Base-by-base conservation (phyloP, 1,140 invertebrate genomes). In the Aphelenchoides fujianensis region DNA sequence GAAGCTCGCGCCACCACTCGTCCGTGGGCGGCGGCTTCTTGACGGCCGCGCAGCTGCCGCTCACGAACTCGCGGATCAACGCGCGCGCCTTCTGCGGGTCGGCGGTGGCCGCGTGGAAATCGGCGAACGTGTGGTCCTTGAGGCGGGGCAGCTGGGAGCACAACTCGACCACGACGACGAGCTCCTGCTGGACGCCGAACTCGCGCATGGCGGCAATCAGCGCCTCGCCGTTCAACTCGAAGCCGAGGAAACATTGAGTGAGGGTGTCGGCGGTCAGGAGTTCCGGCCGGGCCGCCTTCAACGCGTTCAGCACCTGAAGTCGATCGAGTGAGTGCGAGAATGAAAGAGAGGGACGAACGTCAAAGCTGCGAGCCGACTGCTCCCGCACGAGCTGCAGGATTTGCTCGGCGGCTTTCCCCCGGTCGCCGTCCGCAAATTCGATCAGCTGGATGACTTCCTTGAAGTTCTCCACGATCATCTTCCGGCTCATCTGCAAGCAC, bases 1-100 rank as follows among this genome's bases (percentile, higher is more conserved):
- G 34, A 16, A 66, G 31, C 19, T 66, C 34, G 37, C 63, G 63
- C 63, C 63, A 66, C 63, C 63, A 66, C 53, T 66, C 63, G 53
- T 34, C 63, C 16, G 12, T 59, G n/a, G n/a, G n/a, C n/a, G n/a
- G n/a, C 34, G 12, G 55, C 7, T 66, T 66, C 12, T 32, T n/a
- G 28, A 16, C 53, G 16, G 27, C 36, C 31, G 12, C 36, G 32
- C 1, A 37, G 3, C 31, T 66, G 37, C 36, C 63, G n/a, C 31
- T 34, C 28, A 66, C 31, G 7, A 66, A 66, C 53, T 66, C 16
- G n/a, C 36, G 12, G 31, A 34, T n/a, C 32, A 66, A 35, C 23
- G 37, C 32, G 3, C 12, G 12, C 1, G 63, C 63, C 32, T 66
- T 66, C 27, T 34, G 23, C 7, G 31, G 12, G 27, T 66, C 63